Percentiles rank a stretch among this genome's conserved stretches.
Conservation (phyloP, 2,888 invertebrate genomes). For the Phytoseiulus persimilis region DNA sequence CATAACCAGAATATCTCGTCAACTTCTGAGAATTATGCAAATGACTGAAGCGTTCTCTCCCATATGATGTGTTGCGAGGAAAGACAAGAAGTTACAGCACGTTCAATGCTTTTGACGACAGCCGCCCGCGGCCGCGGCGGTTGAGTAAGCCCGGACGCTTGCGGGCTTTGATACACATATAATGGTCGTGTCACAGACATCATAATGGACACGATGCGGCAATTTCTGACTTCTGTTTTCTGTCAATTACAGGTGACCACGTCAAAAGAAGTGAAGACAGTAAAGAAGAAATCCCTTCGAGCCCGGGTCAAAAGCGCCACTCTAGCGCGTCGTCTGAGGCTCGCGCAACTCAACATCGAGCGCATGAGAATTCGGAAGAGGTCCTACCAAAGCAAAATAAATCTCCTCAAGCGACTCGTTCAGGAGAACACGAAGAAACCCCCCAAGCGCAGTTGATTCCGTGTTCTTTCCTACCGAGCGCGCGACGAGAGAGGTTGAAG, state of each 20-base stretch:
- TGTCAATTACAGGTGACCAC: conserved; percentile 27
- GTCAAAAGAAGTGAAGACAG: conserved; percentile 35
- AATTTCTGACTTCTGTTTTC: background rate
- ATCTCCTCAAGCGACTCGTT: conserved; percentile 26
- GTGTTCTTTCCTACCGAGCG: background rate
- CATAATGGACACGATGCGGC: background rate
- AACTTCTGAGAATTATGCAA: background rate
- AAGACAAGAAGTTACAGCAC: background rate
- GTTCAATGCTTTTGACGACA: background rate
- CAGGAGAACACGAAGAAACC: background rate
- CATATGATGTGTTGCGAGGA: background rate
- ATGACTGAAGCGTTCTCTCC: background rate
- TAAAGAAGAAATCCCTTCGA: conserved; percentile 18
- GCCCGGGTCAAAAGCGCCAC: conserved; percentile 27
- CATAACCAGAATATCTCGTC: background rate
- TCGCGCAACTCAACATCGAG: conserved; percentile 33
- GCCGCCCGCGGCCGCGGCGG: background rate
- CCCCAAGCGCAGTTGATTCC: background rate
- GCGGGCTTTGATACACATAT: background rate
- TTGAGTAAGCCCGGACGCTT: background rate
- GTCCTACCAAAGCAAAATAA: conserved; percentile 22
- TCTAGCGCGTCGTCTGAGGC: background rate
- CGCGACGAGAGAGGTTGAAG: background rate
- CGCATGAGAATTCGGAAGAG: conserved; percentile 22
- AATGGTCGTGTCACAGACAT: background rate